phyloP scores from a whole-genome alignment of 1,140 invertebrate genomes.

The Bradysia coprophila region DNA sequence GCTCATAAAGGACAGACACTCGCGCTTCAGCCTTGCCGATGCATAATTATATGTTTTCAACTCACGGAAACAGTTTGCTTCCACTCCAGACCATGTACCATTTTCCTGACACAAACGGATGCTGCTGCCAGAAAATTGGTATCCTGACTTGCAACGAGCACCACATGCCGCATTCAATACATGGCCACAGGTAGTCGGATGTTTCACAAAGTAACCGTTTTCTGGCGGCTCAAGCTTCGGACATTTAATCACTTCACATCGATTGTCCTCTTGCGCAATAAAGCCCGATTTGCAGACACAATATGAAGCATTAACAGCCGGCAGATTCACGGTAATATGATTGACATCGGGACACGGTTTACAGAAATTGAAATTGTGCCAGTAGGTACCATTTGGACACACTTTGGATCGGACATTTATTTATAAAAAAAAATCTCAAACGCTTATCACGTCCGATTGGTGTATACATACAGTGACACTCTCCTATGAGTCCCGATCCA shows the following conservation, averaged over 20 bases:
- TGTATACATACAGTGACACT: slow-evolving; percentile 34
- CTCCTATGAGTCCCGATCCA: slow-evolving; percentile 38
- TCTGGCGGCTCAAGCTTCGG: slow-evolving; percentile 33
- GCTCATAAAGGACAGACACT: too few species aligned
- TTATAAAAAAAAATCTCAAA: neutral
- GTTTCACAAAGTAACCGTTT: slow-evolving; percentile 48
- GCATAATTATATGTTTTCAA: too few species aligned
- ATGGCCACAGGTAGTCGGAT: slow-evolving; percentile 33
- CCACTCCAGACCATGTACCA: slow-evolving; percentile 44
- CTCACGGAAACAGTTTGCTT: slow-evolving; percentile 28
- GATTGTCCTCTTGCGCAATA: slow-evolving; percentile 9
- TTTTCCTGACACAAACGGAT: slow-evolving; percentile 42
- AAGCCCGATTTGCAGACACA: slow-evolving; percentile 34
- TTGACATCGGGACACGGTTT: slow-evolving; percentile 41
- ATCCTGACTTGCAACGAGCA: slow-evolving; percentile 43
- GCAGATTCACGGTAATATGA: slow-evolving; percentile 31
- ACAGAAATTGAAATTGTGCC: slow-evolving; percentile 32
- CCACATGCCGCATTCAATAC: slow-evolving; percentile 53
- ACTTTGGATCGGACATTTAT: slow-evolving; percentile 12
- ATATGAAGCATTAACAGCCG: slow-evolving; percentile 27
- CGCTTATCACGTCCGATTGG: neutral
- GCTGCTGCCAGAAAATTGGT: slow-evolving; percentile 39
- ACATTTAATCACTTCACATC: slow-evolving; percentile 33
- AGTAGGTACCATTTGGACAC: slow-evolving; percentile 30
- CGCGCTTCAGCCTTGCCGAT: too few species aligned